phyloP scores from a whole-genome alignment of 2,888 invertebrate species.

The Nebria brevicollis region DNA sequence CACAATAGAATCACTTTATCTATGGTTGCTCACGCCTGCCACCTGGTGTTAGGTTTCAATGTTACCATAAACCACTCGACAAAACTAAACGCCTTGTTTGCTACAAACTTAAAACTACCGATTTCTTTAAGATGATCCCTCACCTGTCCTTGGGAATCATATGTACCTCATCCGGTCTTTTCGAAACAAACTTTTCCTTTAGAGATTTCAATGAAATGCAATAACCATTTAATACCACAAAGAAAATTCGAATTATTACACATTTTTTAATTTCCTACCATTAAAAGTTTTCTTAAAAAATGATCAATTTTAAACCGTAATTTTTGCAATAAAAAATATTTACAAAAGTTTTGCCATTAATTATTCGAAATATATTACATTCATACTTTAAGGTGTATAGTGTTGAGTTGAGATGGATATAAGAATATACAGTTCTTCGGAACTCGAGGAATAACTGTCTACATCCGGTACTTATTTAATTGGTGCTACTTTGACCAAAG shows the following conservation, averaged over 20 bases:
- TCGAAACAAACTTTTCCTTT: not conserved
- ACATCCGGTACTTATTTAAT: conserved; percentile 22
- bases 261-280: too few species aligned
- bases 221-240: too few species aligned
- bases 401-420: not conserved
- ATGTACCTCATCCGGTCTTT: conserved; percentile 23
- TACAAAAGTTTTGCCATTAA: too few species aligned
- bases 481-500: conserved; percentile 13
- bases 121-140: conserved; percentile 51
- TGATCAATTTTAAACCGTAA: too few species aligned
- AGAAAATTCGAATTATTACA: too few species aligned
- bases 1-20: conserved; percentile 28
- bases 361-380: too few species aligned
- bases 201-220: too few species aligned
- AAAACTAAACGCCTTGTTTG: conserved; percentile 46
- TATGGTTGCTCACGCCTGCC: conserved; percentile 56
- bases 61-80: conserved; percentile 53
- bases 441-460: conserved; percentile 17
- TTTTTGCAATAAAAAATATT: too few species aligned
- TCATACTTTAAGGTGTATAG: too few species aligned
- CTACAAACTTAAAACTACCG: conserved; percentile 51
- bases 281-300: too few species aligned
- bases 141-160: conserved; percentile 51
- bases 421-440: not conserved
- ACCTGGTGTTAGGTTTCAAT: conserved; percentile 56